Evolutionary conservation across 1,140 invertebrate species (phyloP).

Genomic region (Plutomurus gul): DNA sequence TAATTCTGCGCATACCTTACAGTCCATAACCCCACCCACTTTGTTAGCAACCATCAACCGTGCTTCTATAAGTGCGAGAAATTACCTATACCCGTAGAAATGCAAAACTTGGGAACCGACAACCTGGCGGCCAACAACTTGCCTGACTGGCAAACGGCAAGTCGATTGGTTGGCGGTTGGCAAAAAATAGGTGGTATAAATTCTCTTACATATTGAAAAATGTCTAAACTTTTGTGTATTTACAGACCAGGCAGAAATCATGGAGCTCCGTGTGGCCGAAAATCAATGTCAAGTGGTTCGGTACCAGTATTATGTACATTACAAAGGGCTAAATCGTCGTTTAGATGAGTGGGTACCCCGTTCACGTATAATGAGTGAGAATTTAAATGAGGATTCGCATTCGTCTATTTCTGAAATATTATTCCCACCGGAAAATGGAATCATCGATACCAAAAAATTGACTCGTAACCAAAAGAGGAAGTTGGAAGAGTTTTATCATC

Average conservation of each 20-base stretch:
- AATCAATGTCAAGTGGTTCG: constrained; percentile 59
- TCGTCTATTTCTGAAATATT: constrained; percentile 20
- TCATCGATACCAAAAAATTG: neutral
- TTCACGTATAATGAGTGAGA: constrained; percentile 60
- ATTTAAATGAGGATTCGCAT: neutral
- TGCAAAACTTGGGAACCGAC: no score
- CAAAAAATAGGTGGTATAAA: neutral
- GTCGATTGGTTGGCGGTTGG: neutral
- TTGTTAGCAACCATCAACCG: no score
- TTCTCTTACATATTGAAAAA: neutral
- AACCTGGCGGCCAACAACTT: no score
- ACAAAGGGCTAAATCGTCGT: constrained; percentile 90
- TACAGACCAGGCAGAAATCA: constrained; percentile 84
- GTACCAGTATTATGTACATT: constrained; percentile 95
- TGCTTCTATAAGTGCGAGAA: neutral
- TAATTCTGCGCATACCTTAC: no score
- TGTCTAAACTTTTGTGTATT: constrained; percentile 42
- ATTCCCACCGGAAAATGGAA: neutral
- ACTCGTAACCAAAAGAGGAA: neutral
- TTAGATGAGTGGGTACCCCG: constrained; percentile 95
- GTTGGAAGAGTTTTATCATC: neutral
- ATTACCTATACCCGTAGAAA: neutral
- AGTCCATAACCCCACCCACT: no score
- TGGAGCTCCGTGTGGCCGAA: constrained; percentile 78
- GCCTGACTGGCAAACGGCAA: no score